Evolutionary conservation across 2,888 invertebrate species (phyloP), one percentile per base, ranked within the genome.

Genomic region (Prenolepis imparis): DNA sequence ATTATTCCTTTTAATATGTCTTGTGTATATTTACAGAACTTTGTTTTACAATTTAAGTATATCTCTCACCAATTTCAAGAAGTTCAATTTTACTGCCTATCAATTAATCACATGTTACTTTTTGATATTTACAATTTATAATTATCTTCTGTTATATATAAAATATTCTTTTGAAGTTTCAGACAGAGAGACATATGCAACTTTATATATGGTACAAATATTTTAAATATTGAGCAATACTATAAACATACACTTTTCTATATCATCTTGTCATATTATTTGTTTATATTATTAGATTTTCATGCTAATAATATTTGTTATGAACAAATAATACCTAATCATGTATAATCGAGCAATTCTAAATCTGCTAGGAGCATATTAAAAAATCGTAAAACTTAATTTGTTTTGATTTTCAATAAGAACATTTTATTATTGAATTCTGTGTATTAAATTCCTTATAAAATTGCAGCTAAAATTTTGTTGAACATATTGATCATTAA

Each of bases 171-270:
- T 0, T 67, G 4, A 67, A 55, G 55, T 55, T 67, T 3, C 12
- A 73, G n/a, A 75, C 39, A 39, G 3, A 64, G 21, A 24, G 41
- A 48, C 18, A 66, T n/a, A 32, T 61, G 21, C 32, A n/a, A n/a
- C 15, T 67, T 77, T 48, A 61, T 44, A 18, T 61, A 8, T 48
- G 48, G n/a, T n/a, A 12, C 32, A 59, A 2, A 74, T 74, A 75
- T 36, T 66, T 67, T 61, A 1, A 44, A 63, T 44, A 39, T 77
- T 77, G 77, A 77, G 77, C 52, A 75, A 48, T 48, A 41, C n/a
- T 52, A 77, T 67, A 67, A 67, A 77, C 24, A 77, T 66, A 77
- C n/a, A 41, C 18, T 48, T 64, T 64, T 66, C 18, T 66, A 48
- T 6, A 66, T 18, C 0, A 21, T 64, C 18, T 66, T 77, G 24